Percentiles rank a stretch among this genome's conserved stretches.
phyloP scores from a whole-genome alignment of 2,888 invertebrate species.

The Eueremaeus valkanovi region DNA sequence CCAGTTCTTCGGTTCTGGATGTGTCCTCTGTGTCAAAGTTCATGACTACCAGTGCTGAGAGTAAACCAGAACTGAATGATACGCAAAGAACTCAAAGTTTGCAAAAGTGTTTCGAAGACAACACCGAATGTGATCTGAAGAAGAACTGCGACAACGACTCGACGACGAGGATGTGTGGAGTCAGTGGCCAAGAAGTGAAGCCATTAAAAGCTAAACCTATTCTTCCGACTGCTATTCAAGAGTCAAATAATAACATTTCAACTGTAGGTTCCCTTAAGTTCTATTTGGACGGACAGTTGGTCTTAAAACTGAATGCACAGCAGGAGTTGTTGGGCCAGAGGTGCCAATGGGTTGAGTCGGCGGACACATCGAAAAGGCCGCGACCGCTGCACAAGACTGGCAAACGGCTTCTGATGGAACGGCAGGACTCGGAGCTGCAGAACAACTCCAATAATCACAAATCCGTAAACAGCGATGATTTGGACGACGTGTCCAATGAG shows the following conservation, averaged over 20 bases:
- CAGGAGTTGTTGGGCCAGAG: conserved; percentile 45
- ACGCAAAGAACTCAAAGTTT: not conserved
- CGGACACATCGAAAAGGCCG: conserved; percentile 40
- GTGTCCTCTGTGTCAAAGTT: conserved; percentile 18
- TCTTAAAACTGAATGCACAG: conserved; percentile 48
- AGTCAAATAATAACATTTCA: conserved; percentile 27
- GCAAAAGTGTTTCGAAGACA: not conserved
- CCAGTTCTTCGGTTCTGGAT: not conserved
- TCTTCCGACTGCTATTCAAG: conserved; percentile 27
- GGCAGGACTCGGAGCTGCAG: not conserved
- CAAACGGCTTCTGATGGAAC: not conserved
- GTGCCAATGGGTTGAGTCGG: conserved; percentile 48
- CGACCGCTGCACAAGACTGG: not conserved
- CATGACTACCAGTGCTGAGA: not conserved
- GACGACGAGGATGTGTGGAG: not conserved
- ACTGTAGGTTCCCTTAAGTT: conserved; percentile 44
- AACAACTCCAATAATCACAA: conserved; percentile 8
- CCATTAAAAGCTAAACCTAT: conserved; percentile 42
- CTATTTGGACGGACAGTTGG: conserved; percentile 46
- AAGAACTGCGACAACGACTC: not conserved
- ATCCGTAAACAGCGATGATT: conserved; percentile 3
- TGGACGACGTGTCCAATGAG: conserved; percentile 34
- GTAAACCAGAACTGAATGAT: not conserved
- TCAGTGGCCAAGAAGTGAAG: conserved; percentile 39
- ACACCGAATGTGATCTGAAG: not conserved